These are phyloP conservation scores for Daboia siamensis DNA, from an alignment of 2,113 vertebrate species.

Conservation along the genomic window DNA sequence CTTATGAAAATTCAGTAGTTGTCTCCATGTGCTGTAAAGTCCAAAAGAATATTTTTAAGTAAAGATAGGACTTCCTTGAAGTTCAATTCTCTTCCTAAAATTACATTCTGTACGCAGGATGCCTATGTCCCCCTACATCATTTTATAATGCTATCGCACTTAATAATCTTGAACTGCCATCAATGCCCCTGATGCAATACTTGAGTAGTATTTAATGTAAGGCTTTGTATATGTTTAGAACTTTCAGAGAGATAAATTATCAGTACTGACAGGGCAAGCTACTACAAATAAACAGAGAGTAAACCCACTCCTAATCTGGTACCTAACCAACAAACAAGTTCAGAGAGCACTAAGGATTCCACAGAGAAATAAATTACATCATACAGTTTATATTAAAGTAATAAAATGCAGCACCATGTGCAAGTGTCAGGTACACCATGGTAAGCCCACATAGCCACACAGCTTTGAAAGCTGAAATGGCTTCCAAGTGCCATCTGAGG, in stretches of 20 bases:
- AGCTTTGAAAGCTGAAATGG: background rate
- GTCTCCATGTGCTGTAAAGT: background rate
- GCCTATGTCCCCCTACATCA: background rate
- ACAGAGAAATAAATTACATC: background rate
- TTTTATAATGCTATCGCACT: background rate
- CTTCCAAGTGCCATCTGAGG: background rate
- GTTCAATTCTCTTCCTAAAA: background rate
- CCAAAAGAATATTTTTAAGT: background rate
- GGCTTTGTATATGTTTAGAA: background rate
- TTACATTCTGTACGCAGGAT: background rate
- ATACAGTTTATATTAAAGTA: background rate
- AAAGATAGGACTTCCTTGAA: background rate
- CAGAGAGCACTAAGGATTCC: background rate
- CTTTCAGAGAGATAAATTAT: background rate
- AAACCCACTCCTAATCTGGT: background rate
- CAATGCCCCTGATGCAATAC: background rate
- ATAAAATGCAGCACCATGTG: background rate
- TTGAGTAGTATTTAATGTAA: background rate
- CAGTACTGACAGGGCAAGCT: background rate
- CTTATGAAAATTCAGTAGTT: background rate
- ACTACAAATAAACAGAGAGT: background rate
- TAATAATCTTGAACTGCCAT: background rate
- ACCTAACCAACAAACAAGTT: background rate
- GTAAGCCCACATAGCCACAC: background rate
- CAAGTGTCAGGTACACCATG: background rate